Evolutionary conservation across 92 coral and sea anemone species (phyloP).

Genomic region (Palythoa caribaeorum): DNA sequence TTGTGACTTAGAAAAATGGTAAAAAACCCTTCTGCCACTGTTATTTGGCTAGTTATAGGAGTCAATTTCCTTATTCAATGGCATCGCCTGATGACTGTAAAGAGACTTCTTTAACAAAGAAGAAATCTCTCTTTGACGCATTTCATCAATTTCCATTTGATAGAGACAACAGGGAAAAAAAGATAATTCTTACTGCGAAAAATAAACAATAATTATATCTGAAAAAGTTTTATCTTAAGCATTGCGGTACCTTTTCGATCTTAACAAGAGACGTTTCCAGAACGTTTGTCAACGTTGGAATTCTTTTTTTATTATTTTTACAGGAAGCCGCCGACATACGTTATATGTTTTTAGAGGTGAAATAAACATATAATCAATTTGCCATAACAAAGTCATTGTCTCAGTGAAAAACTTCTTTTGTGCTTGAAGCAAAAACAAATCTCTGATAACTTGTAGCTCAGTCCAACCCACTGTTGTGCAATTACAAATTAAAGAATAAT

Average conservation of each 20-base stretch:
- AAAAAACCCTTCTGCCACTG: neutral
- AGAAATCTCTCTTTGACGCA: conserved; percentile 1
- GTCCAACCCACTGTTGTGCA: too few species aligned
- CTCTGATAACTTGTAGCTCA: neutral
- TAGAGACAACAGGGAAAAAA: neutral
- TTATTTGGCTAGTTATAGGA: neutral
- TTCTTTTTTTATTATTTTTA: neutral
- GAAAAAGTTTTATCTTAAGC: neutral
- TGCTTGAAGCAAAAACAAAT: neutral
- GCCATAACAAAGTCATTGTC: neutral
- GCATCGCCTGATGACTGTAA: neutral
- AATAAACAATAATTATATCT: neutral
- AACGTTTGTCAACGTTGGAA: neutral
- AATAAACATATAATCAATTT: neutral
- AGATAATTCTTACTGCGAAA: neutral
- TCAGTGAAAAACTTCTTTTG: neutral
- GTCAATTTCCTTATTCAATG: neutral
- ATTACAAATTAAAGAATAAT: too few species aligned
- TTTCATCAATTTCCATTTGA: neutral
- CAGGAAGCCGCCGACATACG: neutral
- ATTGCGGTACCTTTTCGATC: neutral
- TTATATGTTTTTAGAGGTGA: neutral
- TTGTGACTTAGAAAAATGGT: too few species aligned
- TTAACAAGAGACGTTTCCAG: neutral
- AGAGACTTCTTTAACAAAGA: neutral